These are phyloP conservation scores for Periplaneta americana DNA, from an alignment of 1,140 invertebrate species.

Conservation along the genomic window DNA sequence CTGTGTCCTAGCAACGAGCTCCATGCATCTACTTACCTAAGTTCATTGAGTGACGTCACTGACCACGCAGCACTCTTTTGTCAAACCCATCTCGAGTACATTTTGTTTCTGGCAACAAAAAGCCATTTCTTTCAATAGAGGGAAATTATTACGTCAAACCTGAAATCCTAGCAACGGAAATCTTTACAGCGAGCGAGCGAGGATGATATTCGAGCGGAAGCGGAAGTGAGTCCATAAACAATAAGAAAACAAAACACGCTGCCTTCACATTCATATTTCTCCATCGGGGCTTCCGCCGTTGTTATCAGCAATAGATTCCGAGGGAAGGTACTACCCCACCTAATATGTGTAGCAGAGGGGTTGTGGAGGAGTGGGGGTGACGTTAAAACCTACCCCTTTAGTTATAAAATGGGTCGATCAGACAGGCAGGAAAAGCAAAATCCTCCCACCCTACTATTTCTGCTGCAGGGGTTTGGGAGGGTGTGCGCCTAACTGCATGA, in stretches of 20 bases:
- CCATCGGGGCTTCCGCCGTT: no score
- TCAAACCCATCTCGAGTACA: no score
- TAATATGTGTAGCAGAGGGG: neutral
- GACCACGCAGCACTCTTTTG: no score
- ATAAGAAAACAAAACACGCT: no score
- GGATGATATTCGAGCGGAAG: neutral
- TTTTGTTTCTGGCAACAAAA: neutral
- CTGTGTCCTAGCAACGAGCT: no score
- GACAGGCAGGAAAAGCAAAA: neutral
- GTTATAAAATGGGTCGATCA: neutral
- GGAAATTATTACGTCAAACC: neutral
- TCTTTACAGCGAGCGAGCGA: neutral
- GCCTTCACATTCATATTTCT: no score
- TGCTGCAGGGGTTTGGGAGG: neutral
- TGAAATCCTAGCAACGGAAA: neutral
- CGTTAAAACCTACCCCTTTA: neutral
- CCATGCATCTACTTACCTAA: no score
- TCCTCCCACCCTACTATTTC: no score
- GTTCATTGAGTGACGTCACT: no score
- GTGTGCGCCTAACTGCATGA: neutral
- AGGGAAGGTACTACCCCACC: neutral
- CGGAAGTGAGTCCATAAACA: no score
- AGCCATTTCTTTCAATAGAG: neutral
- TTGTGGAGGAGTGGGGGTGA: neutral
- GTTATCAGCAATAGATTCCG: neutral